Conservation (phyloP, 2,888 invertebrate species). For the Carcina quercana region DNA sequence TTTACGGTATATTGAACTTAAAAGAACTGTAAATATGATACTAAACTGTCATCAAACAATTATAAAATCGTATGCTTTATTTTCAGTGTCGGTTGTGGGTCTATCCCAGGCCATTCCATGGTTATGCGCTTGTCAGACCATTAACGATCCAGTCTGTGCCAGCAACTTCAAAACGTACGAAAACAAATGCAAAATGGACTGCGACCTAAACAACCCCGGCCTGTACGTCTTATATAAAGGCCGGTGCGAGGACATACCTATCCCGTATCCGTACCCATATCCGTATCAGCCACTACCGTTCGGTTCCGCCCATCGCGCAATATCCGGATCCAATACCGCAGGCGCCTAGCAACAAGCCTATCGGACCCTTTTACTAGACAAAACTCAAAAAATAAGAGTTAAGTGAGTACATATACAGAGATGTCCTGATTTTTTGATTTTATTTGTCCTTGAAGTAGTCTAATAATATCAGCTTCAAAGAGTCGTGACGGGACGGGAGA, state of each 20-base stretch:
- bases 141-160: constrained; percentile 15
- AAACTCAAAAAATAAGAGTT: no score
- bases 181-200: constrained; percentile 15
- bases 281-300: neutral
- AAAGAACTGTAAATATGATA: no score
- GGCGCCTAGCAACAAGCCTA: neutral
- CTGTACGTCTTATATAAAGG: constrained; percentile 13
- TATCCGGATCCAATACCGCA: neutral
- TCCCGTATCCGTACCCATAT: neutral
- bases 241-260: constrained; percentile 8
- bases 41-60: no score
- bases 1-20: no score
- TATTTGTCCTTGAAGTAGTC: no score
- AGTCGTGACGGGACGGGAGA: no score
- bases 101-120: neutral
- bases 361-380: no score
- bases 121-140: constrained; percentile 10
- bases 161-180: constrained; percentile 18
- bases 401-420: no score
- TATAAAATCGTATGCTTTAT: no score
- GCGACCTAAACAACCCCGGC: neutral
- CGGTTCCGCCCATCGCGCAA: neutral
- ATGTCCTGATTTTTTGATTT: no score
- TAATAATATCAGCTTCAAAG: no score
- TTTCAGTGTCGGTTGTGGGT: no score